Percentiles rank a stretch among this genome's conserved stretches.
phyloP scores from a whole-genome alignment of 2,888 invertebrate species.

The Gisinianus flammeolus region DNA sequence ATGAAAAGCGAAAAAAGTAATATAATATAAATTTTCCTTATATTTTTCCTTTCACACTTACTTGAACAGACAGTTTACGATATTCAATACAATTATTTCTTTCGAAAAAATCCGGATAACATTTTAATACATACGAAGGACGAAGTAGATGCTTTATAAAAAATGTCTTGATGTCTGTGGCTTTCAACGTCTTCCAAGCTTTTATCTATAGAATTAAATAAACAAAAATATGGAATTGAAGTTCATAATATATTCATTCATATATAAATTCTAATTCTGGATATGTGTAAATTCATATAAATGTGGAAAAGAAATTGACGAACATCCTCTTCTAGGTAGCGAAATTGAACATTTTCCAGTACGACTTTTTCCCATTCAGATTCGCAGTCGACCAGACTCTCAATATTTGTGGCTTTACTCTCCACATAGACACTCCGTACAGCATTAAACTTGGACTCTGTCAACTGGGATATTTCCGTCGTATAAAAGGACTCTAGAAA shows the following conservation, averaged over 20 bases:
- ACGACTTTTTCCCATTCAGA: conserved; percentile 28
- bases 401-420: background rate
- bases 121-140: background rate
- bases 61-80: conserved; percentile 18
- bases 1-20: background rate
- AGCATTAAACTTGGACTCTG: conserved; percentile 1
- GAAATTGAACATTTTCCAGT: conserved; percentile 10
- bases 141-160: conserved; percentile 20
- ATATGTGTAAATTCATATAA: too few relatives aligned
- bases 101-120: background rate
- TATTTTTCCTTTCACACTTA: background rate
- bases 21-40: background rate
- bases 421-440: background rate
- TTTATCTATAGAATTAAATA: background rate
- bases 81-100: background rate
- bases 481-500: conserved; percentile 23
- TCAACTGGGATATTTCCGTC: conserved; percentile 3
- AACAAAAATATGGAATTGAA: background rate
- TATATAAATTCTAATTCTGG: too few relatives aligned
- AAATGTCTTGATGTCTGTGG: conserved; percentile 21
- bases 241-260: too few relatives aligned
- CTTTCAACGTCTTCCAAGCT: background rate
- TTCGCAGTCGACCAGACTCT: background rate
- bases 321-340: background rate
- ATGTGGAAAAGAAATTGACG: background rate